Evolutionary conservation across 2,113 vertebrate species (phyloP), one percentile per base, ranked within the genome.

Genomic region (Bettongia penicillata): DNA sequence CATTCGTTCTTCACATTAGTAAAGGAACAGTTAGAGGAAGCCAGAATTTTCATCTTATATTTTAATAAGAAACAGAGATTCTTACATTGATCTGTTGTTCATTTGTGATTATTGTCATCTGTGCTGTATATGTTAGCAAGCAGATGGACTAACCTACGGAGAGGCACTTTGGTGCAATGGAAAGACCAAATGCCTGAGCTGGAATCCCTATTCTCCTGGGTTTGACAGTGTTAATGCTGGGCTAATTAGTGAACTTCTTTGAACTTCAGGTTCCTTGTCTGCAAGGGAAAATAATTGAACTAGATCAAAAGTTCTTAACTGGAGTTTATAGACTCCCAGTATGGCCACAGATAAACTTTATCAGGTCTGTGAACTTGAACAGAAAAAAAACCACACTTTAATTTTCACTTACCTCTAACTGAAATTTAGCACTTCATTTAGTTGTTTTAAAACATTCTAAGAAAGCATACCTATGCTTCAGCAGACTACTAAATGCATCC

Each of bases 161-260:
- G 91, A 49, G 51, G 97, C 90, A 84, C n/a, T 22, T 19, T 84
- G 37, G 19, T 43, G 43, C n/a, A 43, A 84, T 43, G 19, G 61
- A 89, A 16, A 49, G 89, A 89, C 4, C 77, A n/a, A 25, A 2
- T 0, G 93, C 93, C 52, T 91, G 89, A 97, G 90, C 84, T 52
- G 51, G 50, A 61, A 97, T 97, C 94, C 95, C 52, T 96, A 95
- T 96, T 94, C 96, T 31, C 91, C 89, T 96, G 90, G 31, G 7
- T 12, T 14, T 49, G 95, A 4, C 94, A 97, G 51, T 96, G 84
- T 11, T 90, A 93, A 91, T 91, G 94, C 94, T 93, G 94, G 89
- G 91, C 93, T 96, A 93, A 77, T 48, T 19, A 55, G 90, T 52
- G 26, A 43, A 55, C 37, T 68, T 84, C n/a, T 43, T 19, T 84